Conservation (phyloP, 2,113 vertebrate genomes). For the Phaethon lepturus region DNA sequence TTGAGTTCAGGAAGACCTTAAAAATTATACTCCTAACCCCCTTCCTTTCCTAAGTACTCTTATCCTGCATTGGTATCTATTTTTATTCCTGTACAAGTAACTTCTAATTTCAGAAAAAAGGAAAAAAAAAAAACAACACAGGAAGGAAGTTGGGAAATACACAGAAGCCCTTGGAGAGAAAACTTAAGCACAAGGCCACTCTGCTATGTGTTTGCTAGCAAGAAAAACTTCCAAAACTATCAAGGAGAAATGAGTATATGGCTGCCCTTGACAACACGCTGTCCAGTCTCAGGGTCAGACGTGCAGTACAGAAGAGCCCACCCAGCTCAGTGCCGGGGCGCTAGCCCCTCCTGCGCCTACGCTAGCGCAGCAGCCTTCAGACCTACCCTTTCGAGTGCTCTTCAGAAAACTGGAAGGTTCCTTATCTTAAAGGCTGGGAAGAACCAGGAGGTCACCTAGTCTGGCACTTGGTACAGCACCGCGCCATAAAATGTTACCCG, state of each 20-base stretch:
- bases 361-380: accelerated
- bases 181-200: background rate
- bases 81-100: background rate
- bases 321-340: background rate
- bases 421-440: background rate
- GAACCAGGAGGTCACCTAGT: background rate
- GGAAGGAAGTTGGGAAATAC: background rate
- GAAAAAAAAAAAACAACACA: background rate
- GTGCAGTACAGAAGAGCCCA: background rate
- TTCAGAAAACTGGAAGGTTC: background rate
- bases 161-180: background rate
- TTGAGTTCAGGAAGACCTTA: background rate
- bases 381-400: background rate
- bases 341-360: background rate
- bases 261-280: background rate
- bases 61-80: background rate
- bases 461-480: background rate
- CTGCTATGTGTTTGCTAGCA: background rate
- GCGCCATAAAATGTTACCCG: accelerated
- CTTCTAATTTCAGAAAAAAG: background rate
- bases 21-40: background rate
- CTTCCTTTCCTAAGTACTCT: background rate
- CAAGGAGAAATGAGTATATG: background rate
- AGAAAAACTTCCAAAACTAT: background rate
- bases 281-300: background rate